Percentiles rank a stretch among this genome's conserved stretches.
phyloP scores from a whole-genome alignment of 2,797 vertebrate species.

The Eurystomus glaucurus region DNA sequence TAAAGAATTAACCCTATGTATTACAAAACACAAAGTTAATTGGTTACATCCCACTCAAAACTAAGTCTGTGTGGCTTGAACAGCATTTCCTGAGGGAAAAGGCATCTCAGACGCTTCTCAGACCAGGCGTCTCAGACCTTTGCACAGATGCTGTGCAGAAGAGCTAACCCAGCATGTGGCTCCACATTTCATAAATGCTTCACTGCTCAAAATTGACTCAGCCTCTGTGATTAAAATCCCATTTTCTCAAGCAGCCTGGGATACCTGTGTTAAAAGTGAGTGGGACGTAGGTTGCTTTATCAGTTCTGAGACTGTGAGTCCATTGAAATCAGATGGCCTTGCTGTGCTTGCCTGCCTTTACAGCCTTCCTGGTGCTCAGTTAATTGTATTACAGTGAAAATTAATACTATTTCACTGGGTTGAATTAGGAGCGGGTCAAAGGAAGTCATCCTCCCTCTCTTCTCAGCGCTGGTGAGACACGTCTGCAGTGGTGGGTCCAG shows the following conservation, averaged over 20 bases:
- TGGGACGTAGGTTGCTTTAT: neutral
- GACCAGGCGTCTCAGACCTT: neutral
- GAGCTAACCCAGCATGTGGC: rapidly evolving
- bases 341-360: neutral
- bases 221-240: neutral
- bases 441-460: neutral
- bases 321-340: neutral
- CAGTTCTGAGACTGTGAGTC: neutral
- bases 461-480: neutral
- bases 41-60: neutral
- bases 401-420: neutral
- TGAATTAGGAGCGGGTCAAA: neutral
- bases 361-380: neutral
- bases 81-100: neutral
- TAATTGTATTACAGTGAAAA: neutral
- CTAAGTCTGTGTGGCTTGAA: neutral
- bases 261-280: neutral
- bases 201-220: neutral
- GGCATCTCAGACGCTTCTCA: neutral
- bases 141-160: neutral
- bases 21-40: neutral
- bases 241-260: neutral
- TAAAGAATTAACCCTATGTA: neutral
- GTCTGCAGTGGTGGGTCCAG: neutral
- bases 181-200: neutral